A percentile compares a stretch with the other conserved stretches of the same genome.
Conservation (phyloP, 2,888 invertebrate genomes). For the Conistra vaccinii region DNA sequence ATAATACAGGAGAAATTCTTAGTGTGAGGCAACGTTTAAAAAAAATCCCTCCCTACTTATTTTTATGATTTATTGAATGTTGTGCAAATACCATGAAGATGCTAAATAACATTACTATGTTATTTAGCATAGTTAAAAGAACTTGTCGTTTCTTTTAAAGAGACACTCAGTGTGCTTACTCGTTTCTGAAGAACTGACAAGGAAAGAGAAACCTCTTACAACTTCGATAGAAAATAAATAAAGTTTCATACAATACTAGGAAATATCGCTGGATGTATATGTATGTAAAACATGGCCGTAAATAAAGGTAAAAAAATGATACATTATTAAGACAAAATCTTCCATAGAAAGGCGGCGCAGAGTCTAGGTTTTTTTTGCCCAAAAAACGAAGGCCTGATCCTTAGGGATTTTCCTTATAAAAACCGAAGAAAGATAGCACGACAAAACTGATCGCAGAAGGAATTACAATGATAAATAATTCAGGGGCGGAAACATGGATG, state of each 20-base stretch:
- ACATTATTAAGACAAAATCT: slow-evolving; percentile 46
- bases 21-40: no score
- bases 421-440: slow-evolving; percentile 50
- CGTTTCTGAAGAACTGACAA: not conserved
- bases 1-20: no score
- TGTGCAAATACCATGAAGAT: not conserved
- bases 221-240: slow-evolving; percentile 13
- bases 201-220: not conserved
- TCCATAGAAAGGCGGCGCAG: slow-evolving; percentile 24
- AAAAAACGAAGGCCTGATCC: slow-evolving; percentile 31
- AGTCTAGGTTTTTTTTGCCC: slow-evolving; percentile 52
- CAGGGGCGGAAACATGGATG: slow-evolving; percentile 51
- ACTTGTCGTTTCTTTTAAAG: not conserved
- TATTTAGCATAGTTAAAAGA: no score
- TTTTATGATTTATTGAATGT: not conserved
- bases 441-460: slow-evolving; percentile 62
- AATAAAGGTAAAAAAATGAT: slow-evolving; percentile 43
- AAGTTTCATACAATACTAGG: not conserved
- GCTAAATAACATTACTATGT: not conserved
- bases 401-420: slow-evolving; percentile 54
- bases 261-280: slow-evolving; percentile 7
- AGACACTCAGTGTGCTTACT: not conserved
- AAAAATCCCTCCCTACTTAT: no score
- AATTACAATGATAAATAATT: slow-evolving; percentile 67
- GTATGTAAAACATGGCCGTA: slow-evolving; percentile 16